Base-by-base conservation (phyloP, 2,113 vertebrate genomes). In the Rhabdomys dilectus region DNA sequence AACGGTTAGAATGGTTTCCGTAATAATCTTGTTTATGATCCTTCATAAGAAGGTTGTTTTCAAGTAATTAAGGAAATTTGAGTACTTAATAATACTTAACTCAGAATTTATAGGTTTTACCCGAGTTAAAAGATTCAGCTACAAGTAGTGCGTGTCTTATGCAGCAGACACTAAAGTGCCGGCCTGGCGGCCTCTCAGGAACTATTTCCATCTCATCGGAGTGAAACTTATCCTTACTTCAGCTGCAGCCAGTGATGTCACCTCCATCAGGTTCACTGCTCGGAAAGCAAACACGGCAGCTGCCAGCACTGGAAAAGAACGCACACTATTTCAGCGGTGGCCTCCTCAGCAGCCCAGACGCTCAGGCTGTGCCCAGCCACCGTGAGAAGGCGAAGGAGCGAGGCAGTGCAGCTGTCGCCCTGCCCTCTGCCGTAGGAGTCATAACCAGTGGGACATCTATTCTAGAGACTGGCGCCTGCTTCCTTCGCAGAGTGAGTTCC, bases 191-290 rank as follows among this genome's bases (percentile, higher is more conserved):
- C 22, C 97, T 95, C 98, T 98, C 98, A 98, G 97, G 89, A 97
- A 98, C 99, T 99, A 99, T 99, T 99, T 99, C 98, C 98, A 98
- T 98, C 98, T 95, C 98, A 81, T 96, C 95, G 56, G 88, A 98
- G 90, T 97, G 98, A 98, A 99, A 99, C 98, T 94, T 97, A 98
- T 98, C 98, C 99, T 98, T 98, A 99, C 99, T 99, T 99, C 99
- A 97, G 99, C 99, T 91, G 99, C 99, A 98, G 99, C 99, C 98
- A 99, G 98, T 98, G 99, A 99, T 92, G 99, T 99, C 99, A 99
- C 99, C 98, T 99, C 99, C 99, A 99, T 99, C 99, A 99, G 99
- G 98, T 99, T 99, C 98, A 99, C 99, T 42, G 99, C 99, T 96
- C 99, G 99, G 98, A 99, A 99, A 97, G 99, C 99, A 98, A 99